These are phyloP conservation scores for Atrina japonica DNA, from an alignment of 2,888 invertebrate species.

Conservation along the genomic window DNA sequence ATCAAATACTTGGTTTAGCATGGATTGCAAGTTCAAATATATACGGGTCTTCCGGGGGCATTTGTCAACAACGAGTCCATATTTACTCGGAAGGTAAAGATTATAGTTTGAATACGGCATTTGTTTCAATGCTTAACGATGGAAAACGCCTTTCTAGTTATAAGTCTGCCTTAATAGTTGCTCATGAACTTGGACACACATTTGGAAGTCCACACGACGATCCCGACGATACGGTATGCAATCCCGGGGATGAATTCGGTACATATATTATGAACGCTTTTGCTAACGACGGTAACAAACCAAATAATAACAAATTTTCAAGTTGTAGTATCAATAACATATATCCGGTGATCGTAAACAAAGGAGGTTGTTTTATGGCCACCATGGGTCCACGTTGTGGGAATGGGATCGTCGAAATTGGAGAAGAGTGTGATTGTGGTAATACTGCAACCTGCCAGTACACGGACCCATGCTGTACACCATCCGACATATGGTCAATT, in stretches of 20 bases:
- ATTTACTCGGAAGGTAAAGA: conserved; percentile 16
- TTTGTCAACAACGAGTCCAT: conserved; percentile 62
- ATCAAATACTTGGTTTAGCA: conserved; percentile 68
- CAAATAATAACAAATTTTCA: conserved; percentile 72
- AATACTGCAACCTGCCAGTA: conserved; percentile 46
- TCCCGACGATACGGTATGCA: conserved; percentile 42
- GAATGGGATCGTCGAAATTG: conserved; percentile 64
- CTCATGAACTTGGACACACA: conserved; percentile 75
- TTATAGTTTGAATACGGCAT: conserved; percentile 67
- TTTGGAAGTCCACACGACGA: conserved; percentile 74
- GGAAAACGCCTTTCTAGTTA: conserved; percentile 58
- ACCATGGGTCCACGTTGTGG: conserved; percentile 61
- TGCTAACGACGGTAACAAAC: conserved; percentile 56
- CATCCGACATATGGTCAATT: conserved; percentile 50
- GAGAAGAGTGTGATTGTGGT: conserved; percentile 74
- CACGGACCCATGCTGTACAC: conserved; percentile 66
- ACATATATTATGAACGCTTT: conserved; percentile 72
- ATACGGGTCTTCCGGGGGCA: conserved; percentile 65
- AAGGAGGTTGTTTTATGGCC: conserved; percentile 61
- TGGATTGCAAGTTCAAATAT: conserved; percentile 66
- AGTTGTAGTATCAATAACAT: conserved; percentile 67
- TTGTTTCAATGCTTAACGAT: conserved; percentile 58
- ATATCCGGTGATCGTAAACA: conserved; percentile 67
- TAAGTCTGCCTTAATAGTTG: conserved; percentile 56
- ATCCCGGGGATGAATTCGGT: conserved; percentile 60